These are phyloP conservation scores for Sisyra terminalis DNA, from an alignment of 2,888 invertebrate species.

Conservation along the genomic window DNA sequence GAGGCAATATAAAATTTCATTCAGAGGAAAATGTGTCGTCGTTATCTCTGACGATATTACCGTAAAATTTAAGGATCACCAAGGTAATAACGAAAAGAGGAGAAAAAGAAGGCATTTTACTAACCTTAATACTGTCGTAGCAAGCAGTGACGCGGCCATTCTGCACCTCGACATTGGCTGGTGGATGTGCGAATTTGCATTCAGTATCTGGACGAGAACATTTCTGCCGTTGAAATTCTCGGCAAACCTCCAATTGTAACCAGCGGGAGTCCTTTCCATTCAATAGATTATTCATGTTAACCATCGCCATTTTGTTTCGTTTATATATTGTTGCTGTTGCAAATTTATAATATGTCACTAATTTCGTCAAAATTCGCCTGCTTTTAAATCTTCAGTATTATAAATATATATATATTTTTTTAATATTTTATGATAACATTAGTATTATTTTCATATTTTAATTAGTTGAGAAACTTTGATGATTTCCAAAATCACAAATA, in stretches of 20 bases:
- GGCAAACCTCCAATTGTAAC: slow-evolving; percentile 98
- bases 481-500: background rate
- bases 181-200: slow-evolving; percentile 99
- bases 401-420: slow-evolving; percentile 1
- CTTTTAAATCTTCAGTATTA: background rate
- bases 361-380: too few species aligned
- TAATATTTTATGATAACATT: background rate
- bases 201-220: slow-evolving; percentile 98
- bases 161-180: slow-evolving; percentile 98
- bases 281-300: slow-evolving; percentile 91
- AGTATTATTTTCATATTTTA: slow-evolving; percentile 3
- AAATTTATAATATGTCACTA: too few species aligned
- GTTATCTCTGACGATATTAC: background rate
- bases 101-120: slow-evolving; percentile 21
- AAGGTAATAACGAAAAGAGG: slow-evolving; percentile 3
- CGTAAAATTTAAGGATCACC: background rate
- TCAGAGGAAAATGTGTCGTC: background rate
- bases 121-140: slow-evolving; percentile 99
- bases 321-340: too few species aligned
- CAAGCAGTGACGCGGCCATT: slow-evolving; percentile 99
- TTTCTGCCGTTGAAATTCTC: slow-evolving; percentile 99
- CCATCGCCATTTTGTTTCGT: slow-evolving; percentile 55
- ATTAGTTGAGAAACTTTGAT: background rate
- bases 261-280: slow-evolving; percentile 99
- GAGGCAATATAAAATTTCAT: background rate